Base-by-base conservation (phyloP, 1,140 invertebrate genomes). In the Eriosoma lanigerum region DNA sequence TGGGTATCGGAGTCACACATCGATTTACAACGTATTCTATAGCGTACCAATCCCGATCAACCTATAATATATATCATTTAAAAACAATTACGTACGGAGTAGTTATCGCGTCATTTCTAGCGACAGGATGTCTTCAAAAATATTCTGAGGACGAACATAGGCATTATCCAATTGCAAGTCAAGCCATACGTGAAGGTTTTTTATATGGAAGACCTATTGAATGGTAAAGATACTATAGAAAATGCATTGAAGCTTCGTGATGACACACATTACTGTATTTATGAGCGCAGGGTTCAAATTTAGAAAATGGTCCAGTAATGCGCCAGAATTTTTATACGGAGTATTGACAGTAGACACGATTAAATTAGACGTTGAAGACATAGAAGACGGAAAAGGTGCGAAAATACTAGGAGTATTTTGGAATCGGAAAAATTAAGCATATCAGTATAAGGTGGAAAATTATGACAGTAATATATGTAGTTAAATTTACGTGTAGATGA, bases 1-100 rank as follows among this genome's bases (percentile, higher is more conserved):
- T 46, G 9, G 68, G 44, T 72, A 1, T 0, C 38, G 12, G 64
- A 73, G 0, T 38, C 81, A 15, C 82, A 85, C 72, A 72, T 78
- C 21, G 56, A 81, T 19, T 85, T 83, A 72, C 86, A 87, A 84
- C 64, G 83, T 19, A 85, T 87, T 32, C 32, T 87, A 1, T 87
- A 86, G 85, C 81, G 85, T 56, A 38, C 83, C 50, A 72, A 81
- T 17, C 81, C 82, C 17, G 60, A 81, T 48, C 66, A 85, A 46
- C 66, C 82, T 3, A 38, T 38, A 38, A 38, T 4, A 38, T 38
- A 38, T 38, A 4, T 38, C 32, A 8, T 38, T 38, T 38, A 8
- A 38, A 38, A 38, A 38, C 32, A 38, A 8, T 38, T 38, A 38
- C 32, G 3, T 38, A 38, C 32, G 32, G 32, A 38, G 32, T 38